These are phyloP conservation scores for Eristalis tenax DNA, from an alignment of 2,888 invertebrate species.

Conservation along the genomic window DNA sequence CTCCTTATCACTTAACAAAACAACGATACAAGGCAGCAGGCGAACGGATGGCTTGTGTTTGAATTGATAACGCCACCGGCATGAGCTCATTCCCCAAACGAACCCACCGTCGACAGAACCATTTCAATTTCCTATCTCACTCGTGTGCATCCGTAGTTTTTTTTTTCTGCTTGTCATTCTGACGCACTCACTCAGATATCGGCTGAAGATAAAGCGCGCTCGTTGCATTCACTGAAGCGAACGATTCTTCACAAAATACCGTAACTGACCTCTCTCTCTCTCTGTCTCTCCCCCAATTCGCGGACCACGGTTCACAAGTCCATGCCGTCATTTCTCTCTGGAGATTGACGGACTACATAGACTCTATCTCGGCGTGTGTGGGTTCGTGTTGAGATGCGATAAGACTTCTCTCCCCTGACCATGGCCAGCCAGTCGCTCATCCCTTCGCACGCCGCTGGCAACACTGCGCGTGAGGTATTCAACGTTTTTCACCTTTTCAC, in stretches of 20 bases:
- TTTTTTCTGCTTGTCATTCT: background rate
- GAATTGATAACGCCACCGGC: conserved; percentile 11
- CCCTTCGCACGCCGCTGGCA: conserved; percentile 29
- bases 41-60: background rate
- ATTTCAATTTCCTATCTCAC: background rate
- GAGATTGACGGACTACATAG: conserved; percentile 27
- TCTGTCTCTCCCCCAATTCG: too few species aligned
- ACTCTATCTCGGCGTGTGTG: background rate
- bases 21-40: conserved; percentile 1
- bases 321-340: conserved; percentile 32
- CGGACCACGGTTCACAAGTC: conserved; percentile 13
- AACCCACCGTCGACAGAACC: background rate
- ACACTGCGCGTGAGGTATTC: conserved; percentile 9
- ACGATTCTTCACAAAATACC: conserved; percentile 1
- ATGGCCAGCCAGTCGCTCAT: background rate
- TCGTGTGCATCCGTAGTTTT: background rate
- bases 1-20: conserved; percentile 7
- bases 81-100: conserved; percentile 15
- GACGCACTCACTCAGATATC: too few species aligned
- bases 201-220: too few species aligned
- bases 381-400: background rate
- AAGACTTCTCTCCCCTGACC: background rate
- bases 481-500: background rate
- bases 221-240: background rate
- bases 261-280: conserved; percentile 6